phyloP scores from a whole-genome alignment of 2,797 vertebrate species.

The Spinus olivaceus region DNA sequence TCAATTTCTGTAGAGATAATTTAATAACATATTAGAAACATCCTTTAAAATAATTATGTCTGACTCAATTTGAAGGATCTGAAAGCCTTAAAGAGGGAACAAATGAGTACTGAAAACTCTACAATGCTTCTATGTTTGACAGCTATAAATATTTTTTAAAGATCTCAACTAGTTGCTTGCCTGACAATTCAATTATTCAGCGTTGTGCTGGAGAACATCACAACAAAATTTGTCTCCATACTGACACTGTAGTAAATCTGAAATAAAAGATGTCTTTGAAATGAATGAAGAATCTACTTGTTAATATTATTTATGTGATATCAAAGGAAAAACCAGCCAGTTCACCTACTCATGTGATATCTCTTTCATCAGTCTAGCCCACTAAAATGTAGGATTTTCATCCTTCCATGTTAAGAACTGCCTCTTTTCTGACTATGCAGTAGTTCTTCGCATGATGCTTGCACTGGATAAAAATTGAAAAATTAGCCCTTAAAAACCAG shows the following conservation, averaged over 20 bases:
- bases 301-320: slow-evolving; percentile 30
- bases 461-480: neutral
- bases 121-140: neutral
- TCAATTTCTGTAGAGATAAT: neutral
- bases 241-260: slow-evolving; percentile 11
- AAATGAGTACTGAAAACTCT: neutral
- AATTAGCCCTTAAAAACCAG: neutral
- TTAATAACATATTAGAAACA: slow-evolving; percentile 24
- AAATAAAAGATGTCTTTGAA: slow-evolving; percentile 17
- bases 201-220: slow-evolving; percentile 4
- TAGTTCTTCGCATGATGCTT: neutral
- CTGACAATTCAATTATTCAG: slow-evolving; percentile 51
- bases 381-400: neutral
- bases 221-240: slow-evolving; percentile 17
- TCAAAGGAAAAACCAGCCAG: neutral
- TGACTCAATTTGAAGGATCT: slow-evolving; percentile 8
- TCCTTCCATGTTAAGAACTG: neutral
- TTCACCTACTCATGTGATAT: neutral
- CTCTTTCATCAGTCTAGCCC: neutral
- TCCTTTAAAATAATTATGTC: slow-evolving; percentile 41
- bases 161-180: neutral
- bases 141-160: slow-evolving; percentile 28
- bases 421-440: neutral
- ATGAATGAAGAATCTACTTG: neutral
- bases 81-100: slow-evolving; percentile 16